Conservation (phyloP, 2,113 vertebrate genomes). For the Neodontobutis hainanensis region DNA sequence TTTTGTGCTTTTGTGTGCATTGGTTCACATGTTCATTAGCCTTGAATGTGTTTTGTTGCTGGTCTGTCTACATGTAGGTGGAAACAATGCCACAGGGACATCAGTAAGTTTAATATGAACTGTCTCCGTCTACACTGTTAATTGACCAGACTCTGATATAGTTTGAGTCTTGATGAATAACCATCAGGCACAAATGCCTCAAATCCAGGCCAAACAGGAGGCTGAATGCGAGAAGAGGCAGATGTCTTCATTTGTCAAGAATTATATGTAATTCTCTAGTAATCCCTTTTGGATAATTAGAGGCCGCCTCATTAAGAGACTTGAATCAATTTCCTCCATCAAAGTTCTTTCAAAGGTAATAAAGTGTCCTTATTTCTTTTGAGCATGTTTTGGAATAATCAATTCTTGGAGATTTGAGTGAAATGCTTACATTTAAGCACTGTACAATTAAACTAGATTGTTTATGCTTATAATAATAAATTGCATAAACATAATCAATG, state of each 20-base stretch:
- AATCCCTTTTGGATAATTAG: slow-evolving; percentile 64
- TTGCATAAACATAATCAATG: slow-evolving; percentile 4
- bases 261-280: slow-evolving; percentile 50
- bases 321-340: slow-evolving; percentile 29
- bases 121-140: not conserved
- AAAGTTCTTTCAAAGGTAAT: slow-evolving; percentile 32
- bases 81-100: slow-evolving; percentile 13
- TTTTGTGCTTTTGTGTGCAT: slow-evolving; percentile 15
- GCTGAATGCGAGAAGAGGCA: slow-evolving; percentile 39
- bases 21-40: slow-evolving; percentile 21
- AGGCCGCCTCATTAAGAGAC: slow-evolving; percentile 30
- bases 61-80: slow-evolving; percentile 26
- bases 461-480: not conserved
- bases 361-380: slow-evolving; percentile 29
- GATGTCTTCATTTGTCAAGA: slow-evolving; percentile 63
- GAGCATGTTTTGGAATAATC: not conserved
- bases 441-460: slow-evolving; percentile 9
- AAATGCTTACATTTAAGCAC: not conserved
- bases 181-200: slow-evolving; percentile 1
- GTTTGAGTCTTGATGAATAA: slow-evolving; percentile 12
- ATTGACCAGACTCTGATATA: not conserved
- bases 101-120: slow-evolving; percentile 10
- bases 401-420: not conserved
- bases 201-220: slow-evolving; percentile 35
- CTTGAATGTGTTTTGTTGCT: slow-evolving; percentile 28